Evolutionary conservation across 2,888 invertebrate genomes (phyloP), one percentile per base, ranked within the genome.

Genomic region (Agrilus biguttatus): DNA sequence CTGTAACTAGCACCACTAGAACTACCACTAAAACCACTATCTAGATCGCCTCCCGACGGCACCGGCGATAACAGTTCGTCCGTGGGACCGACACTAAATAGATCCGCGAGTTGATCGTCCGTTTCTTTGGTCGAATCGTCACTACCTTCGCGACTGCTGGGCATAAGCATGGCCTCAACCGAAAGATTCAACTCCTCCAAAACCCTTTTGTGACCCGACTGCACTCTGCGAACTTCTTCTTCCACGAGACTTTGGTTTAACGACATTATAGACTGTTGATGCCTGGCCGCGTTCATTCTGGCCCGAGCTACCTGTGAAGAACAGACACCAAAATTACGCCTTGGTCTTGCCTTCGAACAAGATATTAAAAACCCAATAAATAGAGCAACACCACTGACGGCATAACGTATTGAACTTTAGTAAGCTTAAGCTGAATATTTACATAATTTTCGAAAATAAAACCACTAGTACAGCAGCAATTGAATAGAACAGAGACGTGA

Each of bases 151-250:
- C 70, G 67, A 19, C 71, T 69, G 54, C 68, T 68, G 14, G 88
- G 89, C 89, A 89, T 90, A 51, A 90, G 67, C 87, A 90, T 88
- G 37, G 86, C 88, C 68, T 90, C 89, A 37, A 65, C 84, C 53
- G 88, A 84, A 47, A 90, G 74, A 71, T 89, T 89, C 46, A 90
- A 69, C 65, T 90, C 87, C 37, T 86, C 88, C 49, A 90, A 73
- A 52, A 88, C 84, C 59, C 84, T 73, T 55, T 80, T 79, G 66
- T 90, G 89, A 44, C 83, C 75, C 49, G 80, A 82, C 63, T 88
- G 87, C 40, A 90, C 88, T 50, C 83, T 73, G 41, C 85, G 77
- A 42, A 87, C 81, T 66, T 89, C 88, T 62, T 87, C 87, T 58
- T 84, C 86, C 33, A 88, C 80, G 44, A 85, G 74, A 55, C 77